These are phyloP conservation scores for Cryptoblepharus egeriae DNA, from an alignment of 2,797 vertebrate genomes.

Conservation along the genomic window DNA sequence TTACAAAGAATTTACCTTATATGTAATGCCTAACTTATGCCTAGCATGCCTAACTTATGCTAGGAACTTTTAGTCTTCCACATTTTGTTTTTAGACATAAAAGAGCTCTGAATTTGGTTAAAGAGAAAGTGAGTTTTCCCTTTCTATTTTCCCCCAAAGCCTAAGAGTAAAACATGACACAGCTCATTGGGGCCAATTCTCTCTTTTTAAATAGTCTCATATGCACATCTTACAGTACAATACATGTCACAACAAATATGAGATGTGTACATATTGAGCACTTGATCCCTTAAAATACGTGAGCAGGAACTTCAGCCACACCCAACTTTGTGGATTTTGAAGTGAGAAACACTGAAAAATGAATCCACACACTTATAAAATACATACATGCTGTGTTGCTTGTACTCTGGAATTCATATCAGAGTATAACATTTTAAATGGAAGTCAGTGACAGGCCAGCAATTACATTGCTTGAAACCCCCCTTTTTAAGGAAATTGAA, in stretches of 20 bases:
- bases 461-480: slow-evolving; percentile 12
- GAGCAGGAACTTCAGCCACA: neutral
- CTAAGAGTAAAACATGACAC: neutral
- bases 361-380: neutral
- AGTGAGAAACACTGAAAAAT: neutral
- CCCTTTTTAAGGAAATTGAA: neutral
- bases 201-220: neutral
- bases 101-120: slow-evolving; percentile 11
- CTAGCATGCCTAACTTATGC: slow-evolving; percentile 62
- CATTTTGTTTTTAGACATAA: slow-evolving; percentile 28
- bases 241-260: neutral
- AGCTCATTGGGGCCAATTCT: neutral
- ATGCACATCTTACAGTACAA: neutral
- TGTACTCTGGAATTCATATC: slow-evolving; percentile 17
- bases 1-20: slow-evolving; percentile 48
- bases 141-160: neutral
- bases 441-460: neutral
- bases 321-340: neutral
- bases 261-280: neutral
- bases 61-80: slow-evolving; percentile 66
- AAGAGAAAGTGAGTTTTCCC: slow-evolving; percentile 22
- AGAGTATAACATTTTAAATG: neutral
- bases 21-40: slow-evolving; percentile 61
- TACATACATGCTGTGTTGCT: neutral
- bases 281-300: neutral